These are phyloP conservation scores for Tachyglossus aculeatus DNA, from an alignment of 2,797 vertebrate genomes.

Conservation along the genomic window DNA sequence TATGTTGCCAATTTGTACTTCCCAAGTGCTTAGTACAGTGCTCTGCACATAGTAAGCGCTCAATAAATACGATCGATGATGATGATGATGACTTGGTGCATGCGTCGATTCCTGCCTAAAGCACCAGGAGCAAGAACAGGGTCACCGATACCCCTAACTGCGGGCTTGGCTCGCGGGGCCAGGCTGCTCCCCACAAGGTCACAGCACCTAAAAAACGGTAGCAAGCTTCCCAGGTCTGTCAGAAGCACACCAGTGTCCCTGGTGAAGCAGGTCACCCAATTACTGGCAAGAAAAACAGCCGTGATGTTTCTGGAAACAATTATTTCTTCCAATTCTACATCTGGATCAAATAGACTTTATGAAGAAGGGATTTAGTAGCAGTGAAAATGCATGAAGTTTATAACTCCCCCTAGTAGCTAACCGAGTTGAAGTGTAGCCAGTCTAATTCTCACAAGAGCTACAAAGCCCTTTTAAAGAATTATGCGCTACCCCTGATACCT, in stretches of 20 bases:
- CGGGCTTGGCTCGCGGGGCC: too few species aligned
- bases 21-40: too few species aligned
- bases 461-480: neutral
- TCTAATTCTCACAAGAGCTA: neutral
- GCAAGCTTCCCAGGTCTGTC: neutral
- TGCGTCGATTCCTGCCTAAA: too few species aligned
- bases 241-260: slow-evolving; percentile 10
- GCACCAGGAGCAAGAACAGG: too few species aligned
- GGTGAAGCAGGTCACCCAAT: neutral
- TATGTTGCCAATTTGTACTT: too few species aligned
- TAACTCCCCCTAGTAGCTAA: neutral
- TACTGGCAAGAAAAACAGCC: neutral
- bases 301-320: slow-evolving; percentile 14
- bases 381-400: slow-evolving; percentile 32
- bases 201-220: too few species aligned
- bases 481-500: neutral
- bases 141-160: too few species aligned
- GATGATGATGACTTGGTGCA: too few species aligned
- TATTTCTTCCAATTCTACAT: neutral
- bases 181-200: too few species aligned
- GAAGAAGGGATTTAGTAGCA: slow-evolving; percentile 24
- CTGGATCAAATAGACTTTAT: slow-evolving; percentile 19
- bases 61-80: too few species aligned
- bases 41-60: too few species aligned
- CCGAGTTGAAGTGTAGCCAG: neutral